Base-by-base conservation (phyloP, 2,888 invertebrate genomes). In the Machimus rusticus region DNA sequence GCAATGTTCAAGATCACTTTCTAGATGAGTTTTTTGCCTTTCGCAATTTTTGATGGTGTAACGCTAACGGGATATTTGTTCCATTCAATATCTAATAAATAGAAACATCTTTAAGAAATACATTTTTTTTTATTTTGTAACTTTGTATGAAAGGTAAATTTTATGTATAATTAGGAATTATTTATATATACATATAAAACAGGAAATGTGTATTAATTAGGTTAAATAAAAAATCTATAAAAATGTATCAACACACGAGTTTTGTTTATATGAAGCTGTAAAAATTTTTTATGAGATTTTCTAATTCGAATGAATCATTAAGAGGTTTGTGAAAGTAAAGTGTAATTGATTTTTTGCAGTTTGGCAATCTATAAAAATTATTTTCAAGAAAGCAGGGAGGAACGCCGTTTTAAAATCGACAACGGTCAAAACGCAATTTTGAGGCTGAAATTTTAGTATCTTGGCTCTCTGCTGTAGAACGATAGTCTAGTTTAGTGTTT, bases 161-260 rank as follows among this genome's bases (percentile, higher is more conserved):
- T 85, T 85, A 85, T 85, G 85, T 85, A 84, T 23, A 34, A 85
- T 74, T 85, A 85, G 85, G 34, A 85, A 46, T 85, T 74, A 85
- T 85, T 85, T 85, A 85, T 85, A 85, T 74, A 84, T 85, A 46
- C 57, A 85, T 51, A 81, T 81, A 81, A 81, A 81, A 81, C 51
- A 31, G 43, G 43, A 85, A 85, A 74, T 85, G 74, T 85, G 85
- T 74, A 85, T 85, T 85, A 85, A 28, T 85, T 85, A 85, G 85
- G 85, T 85, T 85, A 85, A 85, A 85, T 85, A 85, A 85, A 85
- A 85, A 85, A 85, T 34, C 51, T 66, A 66, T 76, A 74, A 85
- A 85, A 74, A 57, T 74, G 43, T 74, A 74, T 4, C 19, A 1
- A 66, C 6, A 23, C 1, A 8, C n/a, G 9, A 66, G 66, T 66